Evolutionary conservation across 2,797 vertebrate species (phyloP).

Genomic region (Centropyge bicolor): DNA sequence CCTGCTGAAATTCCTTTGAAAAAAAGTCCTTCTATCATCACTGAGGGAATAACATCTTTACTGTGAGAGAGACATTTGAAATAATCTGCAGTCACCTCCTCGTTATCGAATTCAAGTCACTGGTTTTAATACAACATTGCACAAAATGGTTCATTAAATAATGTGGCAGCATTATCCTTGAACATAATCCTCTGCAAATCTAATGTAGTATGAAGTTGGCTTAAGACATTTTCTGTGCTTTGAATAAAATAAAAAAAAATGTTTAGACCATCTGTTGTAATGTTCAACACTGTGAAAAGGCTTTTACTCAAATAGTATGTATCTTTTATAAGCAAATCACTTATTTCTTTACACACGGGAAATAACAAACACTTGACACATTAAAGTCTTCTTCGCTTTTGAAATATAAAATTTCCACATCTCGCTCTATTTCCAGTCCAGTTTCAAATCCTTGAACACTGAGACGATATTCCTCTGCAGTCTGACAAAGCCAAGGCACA

Average conservation of each 20-base stretch:
- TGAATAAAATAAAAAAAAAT: not conserved
- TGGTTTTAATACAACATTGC: not conserved
- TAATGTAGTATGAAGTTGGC: not conserved
- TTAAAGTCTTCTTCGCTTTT: conserved; percentile 11
- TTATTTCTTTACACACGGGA: conserved; percentile 3
- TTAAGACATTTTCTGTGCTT: not conserved
- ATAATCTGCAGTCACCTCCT: not conserved
- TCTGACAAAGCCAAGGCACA: conserved; percentile 49
- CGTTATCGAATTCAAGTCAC: not conserved
- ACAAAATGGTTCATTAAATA: not conserved
- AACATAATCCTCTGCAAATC: not conserved
- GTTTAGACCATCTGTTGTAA: not conserved
- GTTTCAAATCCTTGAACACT: conserved; percentile 55
- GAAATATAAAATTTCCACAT: conserved; percentile 42
- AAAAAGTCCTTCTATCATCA: not conserved
- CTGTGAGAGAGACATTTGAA: not conserved
- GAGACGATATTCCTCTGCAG: conserved; percentile 55
- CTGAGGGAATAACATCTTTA: not conserved
- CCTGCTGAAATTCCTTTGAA: not conserved
- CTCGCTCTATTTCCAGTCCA: conserved; percentile 41
- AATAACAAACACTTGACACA: conserved; percentile 15
- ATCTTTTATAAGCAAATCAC: not conserved
- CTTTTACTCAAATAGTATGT: not conserved
- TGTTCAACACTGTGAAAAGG: not conserved
- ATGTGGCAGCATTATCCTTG: not conserved